Conservation (phyloP, 2,113 vertebrate species). For the Verasper variegatus region DNA sequence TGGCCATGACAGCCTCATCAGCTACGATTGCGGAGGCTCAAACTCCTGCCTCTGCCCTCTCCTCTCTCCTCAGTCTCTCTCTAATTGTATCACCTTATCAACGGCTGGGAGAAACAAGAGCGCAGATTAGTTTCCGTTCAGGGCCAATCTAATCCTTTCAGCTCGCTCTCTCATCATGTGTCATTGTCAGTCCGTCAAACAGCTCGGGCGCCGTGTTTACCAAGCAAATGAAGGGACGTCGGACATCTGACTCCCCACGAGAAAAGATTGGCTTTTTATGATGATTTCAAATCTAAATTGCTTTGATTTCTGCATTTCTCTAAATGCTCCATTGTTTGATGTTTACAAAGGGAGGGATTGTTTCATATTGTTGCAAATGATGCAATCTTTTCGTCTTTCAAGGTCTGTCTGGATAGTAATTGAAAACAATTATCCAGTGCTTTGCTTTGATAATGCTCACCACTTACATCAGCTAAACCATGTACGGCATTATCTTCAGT, state of each 20-base stretch:
- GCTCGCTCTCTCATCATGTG: constrained; percentile 51
- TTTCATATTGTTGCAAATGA: constrained; percentile 51
- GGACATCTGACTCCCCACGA: constrained; percentile 52
- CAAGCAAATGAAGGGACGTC: constrained; percentile 56
- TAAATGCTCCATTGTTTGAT: constrained; percentile 51
- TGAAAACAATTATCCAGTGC: constrained; percentile 63
- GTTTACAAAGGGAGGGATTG: constrained; percentile 54
- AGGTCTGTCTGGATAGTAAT: constrained; percentile 51
- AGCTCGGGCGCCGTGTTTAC: constrained; percentile 56
- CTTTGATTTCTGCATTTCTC: constrained; percentile 39
- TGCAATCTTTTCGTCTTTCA: constrained; percentile 43
- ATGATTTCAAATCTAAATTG: constrained; percentile 53
- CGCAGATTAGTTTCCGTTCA: constrained; percentile 75
- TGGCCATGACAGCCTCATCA: constrained; percentile 36
- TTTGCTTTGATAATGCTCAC: constrained; percentile 46
- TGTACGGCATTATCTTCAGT: constrained; percentile 40
- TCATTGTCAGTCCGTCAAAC: constrained; percentile 60
- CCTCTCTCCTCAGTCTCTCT: constrained; percentile 28
- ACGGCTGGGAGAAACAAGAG: constrained; percentile 66
- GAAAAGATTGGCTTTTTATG: constrained; percentile 45
- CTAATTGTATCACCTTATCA: constrained; percentile 72
- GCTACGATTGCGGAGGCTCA: constrained; percentile 22
- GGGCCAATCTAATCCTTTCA: constrained; percentile 73
- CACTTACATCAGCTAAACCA: constrained; percentile 34
- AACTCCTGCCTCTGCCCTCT: constrained; percentile 30